Evolutionary conservation across 2,113 vertebrate species (phyloP), one percentile per base, ranked within the genome.

Genomic region (Astur gentilis): DNA sequence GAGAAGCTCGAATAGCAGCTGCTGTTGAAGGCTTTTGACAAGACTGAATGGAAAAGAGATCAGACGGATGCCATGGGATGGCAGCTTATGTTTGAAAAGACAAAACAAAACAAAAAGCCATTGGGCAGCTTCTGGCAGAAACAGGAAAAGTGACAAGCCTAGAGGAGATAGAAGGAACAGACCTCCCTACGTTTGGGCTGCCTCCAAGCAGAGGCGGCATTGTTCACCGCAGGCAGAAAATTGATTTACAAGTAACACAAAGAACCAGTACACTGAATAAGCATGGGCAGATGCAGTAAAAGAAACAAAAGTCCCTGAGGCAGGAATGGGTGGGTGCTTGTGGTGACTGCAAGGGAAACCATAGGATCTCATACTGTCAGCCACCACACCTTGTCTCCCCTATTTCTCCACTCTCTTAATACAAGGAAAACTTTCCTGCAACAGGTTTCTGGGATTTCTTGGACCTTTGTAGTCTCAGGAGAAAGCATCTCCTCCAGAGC

Each of bases 211-310:
- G 80, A 84, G 0, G 0, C 90, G 52, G 64, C 83, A 82, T 72
- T 97, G 82, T 83, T 94, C 87, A 88, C 87, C 0, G 0, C 94
- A 95, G 84, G 94, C 89, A 88, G 78, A 90, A 93, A 89, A 95
- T 52, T 84, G 94, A 97, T 94, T 95, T 91, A 60, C 57, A 79
- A 88, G 89, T 73, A 91, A 90, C 81, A 96, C 89, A 95, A 94
- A 94, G 93, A 93, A 57, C 38, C 90, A 75, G 87, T 80, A 36
- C 66, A 52, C 78, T 57, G 93, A 95, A 12, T 55, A 78, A 83
- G 88, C 0, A 26, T 87, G 83, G 87, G 95, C 89, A 95, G 75
- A 87, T 62, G 62, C 85, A 93, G 34, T 9, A 49, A 60, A 71
- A 87, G 93, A 70, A 94, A 83, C 62, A 91, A 52, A 70, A 79